Conservation (phyloP, 2,888 invertebrate genomes). For the Drosophila limbata region DNA sequence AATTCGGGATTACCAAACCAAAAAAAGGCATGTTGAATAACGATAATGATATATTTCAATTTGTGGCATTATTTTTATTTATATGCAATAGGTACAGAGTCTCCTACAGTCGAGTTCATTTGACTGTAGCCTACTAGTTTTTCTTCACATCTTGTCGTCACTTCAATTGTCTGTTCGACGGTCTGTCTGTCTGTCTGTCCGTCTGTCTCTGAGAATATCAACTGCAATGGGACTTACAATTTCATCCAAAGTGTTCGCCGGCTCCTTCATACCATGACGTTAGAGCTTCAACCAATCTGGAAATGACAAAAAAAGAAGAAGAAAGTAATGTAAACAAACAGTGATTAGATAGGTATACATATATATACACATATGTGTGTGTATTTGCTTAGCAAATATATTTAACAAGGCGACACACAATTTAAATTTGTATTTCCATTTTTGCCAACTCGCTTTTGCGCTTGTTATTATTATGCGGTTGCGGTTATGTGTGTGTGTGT, state of each 20-base stretch:
- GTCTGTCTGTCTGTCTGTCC: slow-evolving; percentile 3
- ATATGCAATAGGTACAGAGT: no score
- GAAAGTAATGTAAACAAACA: slow-evolving; percentile 61
- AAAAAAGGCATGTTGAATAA: no score
- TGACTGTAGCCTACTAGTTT: neutral
- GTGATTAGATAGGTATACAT: slow-evolving; percentile 66
- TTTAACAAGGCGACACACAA: slow-evolving; percentile 52
- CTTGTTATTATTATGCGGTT: slow-evolving; percentile 21
- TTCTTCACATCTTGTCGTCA: neutral
- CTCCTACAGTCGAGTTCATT: no score
- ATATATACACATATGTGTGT: slow-evolving; percentile 21
- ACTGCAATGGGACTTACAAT: slow-evolving; percentile 87
- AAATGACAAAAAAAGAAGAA: slow-evolving; percentile 84
- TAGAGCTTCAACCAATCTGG: slow-evolving; percentile 87
- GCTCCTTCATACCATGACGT: slow-evolving; percentile 95
- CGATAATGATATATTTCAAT: no score
- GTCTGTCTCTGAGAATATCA: slow-evolving; percentile 11
- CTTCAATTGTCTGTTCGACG: neutral
- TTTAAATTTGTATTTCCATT: slow-evolving; percentile 67
- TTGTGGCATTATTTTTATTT: no score
- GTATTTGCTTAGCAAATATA: slow-evolving; percentile 53
- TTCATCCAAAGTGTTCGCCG: slow-evolving; percentile 93
- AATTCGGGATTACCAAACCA: no score
- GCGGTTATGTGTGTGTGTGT: slow-evolving; percentile 6
- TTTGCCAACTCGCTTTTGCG: slow-evolving; percentile 36